Base-by-base conservation (phyloP, 2,888 invertebrate species). In the Dione vanillae region DNA sequence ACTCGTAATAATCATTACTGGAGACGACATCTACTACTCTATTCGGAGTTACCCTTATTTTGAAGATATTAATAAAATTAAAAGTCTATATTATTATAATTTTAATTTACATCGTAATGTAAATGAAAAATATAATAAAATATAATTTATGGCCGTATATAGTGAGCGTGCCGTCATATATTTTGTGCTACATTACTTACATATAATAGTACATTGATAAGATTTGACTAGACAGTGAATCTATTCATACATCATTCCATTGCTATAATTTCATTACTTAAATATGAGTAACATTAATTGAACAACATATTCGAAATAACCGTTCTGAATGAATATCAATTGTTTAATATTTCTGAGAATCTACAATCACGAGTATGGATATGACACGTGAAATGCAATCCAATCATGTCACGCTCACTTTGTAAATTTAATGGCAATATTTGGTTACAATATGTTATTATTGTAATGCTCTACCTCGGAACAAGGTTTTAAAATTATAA, bases 191-290 rank as follows among this genome's bases (percentile, higher is more conserved):
- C n/a, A n/a, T n/a, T n/a, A n/a, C n/a, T n/a, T n/a, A n/a, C n/a
- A n/a, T n/a, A n/a, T n/a, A n/a, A n/a, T n/a, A n/a, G n/a, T n/a
- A n/a, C n/a, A n/a, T n/a, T n/a, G n/a, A n/a, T 3, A 16, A 47
- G 47, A 16, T 16, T 47, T 16, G 8, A n/a, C n/a, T 45, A 52
- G 14, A 8, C 20, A 27, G 52, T 27, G 52, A 54, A 54, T n/a
- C 37, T 9, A 37, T 54, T 35, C 11, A 37, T 37, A 10, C 10
- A 37, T 54, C 10, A 54, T n/a, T 52, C 52, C 27, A n/a, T 52
- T 52, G 35, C 27, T 35, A n/a, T 37, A 37, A 54, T 54, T 54
- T 54, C 37, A 14, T 35, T 54, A 54, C 37, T 54, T 6, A 37
- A 54, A 37, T 54, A 11, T 37, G 35, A 9, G 6, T 54, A 35